Base-by-base conservation (phyloP, 2,888 invertebrate species). In the Nemoura dubitans region DNA sequence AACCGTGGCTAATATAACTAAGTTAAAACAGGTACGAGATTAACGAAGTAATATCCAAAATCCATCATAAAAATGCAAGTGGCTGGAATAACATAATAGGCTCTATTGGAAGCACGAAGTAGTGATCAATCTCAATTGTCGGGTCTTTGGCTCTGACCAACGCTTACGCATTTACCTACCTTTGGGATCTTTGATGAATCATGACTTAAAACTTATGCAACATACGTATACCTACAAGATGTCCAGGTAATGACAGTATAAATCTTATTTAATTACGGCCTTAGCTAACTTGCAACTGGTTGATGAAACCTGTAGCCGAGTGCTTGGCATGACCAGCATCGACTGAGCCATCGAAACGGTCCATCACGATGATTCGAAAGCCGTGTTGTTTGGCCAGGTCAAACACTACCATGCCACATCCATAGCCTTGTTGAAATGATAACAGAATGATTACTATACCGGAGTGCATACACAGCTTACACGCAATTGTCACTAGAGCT, bases 281-380 rank as follows among this genome's bases (percentile, higher is more conserved):
- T 59, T 59, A 59, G 59, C 59, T 59, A 59, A 59, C 16, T 59
- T 59, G 59, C 59, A 59, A 59, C 59, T 59, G 59, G 59, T 59
- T 59, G 59, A 59, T 59, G 59, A 59, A 59, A 59, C 59, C 59
- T 59, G 59, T 14, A 1, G 16, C 21, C 10, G 36, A 36, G 36
- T 36, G 36, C 36, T 36, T 10, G 10, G 3, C 36, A 36, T 59
- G 59, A 14, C 59, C 59, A 59, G 14, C 59, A 59, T 7, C 3
- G 59, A 14, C 21, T 59, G 59, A 59, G 16, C 59, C 59, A 21
- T 7, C 59, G 2, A 21, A 59, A 14, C 3, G 59, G 14, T 14
- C 16, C 59, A 59, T 59, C 10, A 59, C 59, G 59, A 7, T 21
- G 59, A 59, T 59, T 59, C 59, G 59, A 59, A 59, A 59, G 59